These are phyloP conservation scores for Empis stercorea DNA, from an alignment of 2,888 invertebrate genomes.

Conservation along the genomic window DNA sequence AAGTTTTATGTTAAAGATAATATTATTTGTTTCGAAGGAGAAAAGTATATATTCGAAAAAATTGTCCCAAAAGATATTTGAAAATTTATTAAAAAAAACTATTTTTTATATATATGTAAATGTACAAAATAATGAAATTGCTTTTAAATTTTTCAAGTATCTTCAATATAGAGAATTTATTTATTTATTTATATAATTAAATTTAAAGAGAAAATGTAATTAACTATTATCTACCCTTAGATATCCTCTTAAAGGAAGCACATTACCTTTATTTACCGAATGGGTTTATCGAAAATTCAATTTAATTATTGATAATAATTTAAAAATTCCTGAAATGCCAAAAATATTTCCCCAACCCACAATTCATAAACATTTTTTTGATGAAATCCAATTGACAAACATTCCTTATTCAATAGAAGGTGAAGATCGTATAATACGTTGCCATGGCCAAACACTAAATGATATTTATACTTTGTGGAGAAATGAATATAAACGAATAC, in stretches of 20 bases:
- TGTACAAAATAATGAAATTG: too few relatives aligned
- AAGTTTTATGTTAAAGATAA: slow-evolving; percentile 59
- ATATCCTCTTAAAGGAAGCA: slow-evolving; percentile 56
- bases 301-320: slow-evolving; percentile 40
- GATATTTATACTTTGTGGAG: slow-evolving; percentile 71
- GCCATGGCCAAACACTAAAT: slow-evolving; percentile 86
- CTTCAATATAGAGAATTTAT: too few relatives aligned
- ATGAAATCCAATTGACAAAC: slow-evolving; percentile 41
- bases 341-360: slow-evolving; percentile 53
- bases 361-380: slow-evolving; percentile 45
- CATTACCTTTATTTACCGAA: slow-evolving; percentile 63
- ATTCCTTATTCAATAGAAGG: slow-evolving; percentile 58
- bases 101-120: too few relatives aligned
- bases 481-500: slow-evolving; percentile 68
- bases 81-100: too few relatives aligned
- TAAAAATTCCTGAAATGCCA: slow-evolving; percentile 43
- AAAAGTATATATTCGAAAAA: slow-evolving; percentile 53
- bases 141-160: too few relatives aligned
- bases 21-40: slow-evolving; percentile 63
- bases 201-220: too few relatives aligned
- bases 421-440: slow-evolving; percentile 71
- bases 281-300: slow-evolving; percentile 69
- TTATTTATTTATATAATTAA: too few relatives aligned
- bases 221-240: slow-evolving; percentile 37
- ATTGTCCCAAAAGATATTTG: too few relatives aligned